A percentile compares a stretch with the other conserved stretches of the same genome.
phyloP scores from a whole-genome alignment of 2,888 invertebrate species.

The Trissoscelio sp. region DNA sequence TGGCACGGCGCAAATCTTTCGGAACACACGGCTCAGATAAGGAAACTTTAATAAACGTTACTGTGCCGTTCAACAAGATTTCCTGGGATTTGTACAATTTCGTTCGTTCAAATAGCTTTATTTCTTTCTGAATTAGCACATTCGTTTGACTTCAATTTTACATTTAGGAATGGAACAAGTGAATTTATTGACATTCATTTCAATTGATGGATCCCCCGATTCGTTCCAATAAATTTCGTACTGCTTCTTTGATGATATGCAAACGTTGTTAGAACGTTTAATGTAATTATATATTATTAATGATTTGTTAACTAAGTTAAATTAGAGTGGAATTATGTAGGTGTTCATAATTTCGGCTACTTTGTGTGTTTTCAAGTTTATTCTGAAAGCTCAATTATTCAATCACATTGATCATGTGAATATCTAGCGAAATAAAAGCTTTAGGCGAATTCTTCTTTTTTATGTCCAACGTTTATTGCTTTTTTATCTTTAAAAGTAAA shows the following conservation, averaged over 20 bases:
- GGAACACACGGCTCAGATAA: constrained; percentile 33
- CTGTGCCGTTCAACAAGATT: constrained; percentile 29
- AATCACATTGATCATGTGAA: too few species aligned
- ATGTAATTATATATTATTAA: constrained; percentile 21
- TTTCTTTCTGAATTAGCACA: neutral
- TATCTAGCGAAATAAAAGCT: too few species aligned
- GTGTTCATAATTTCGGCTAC: neutral
- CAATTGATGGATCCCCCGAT: neutral
- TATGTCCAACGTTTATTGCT: too few species aligned
- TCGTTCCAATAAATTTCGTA: too few species aligned
- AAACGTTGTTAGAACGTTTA: constrained; percentile 17
- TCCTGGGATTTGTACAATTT: neutral
- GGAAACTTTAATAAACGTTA: constrained; percentile 40
- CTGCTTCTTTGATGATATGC: constrained; percentile 12
- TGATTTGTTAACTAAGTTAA: neutral
- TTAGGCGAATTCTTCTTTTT: too few species aligned
- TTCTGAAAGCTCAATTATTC: too few species aligned
- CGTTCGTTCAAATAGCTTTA: neutral
- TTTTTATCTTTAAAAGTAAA: too few species aligned
- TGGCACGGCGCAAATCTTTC: constrained; percentile 38
- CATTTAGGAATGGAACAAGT: neutral
- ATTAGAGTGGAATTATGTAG: neutral
- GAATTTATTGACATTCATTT: neutral
- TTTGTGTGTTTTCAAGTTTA: too few species aligned
- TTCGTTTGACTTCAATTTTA: neutral